Percentiles rank a stretch among this genome's conserved stretches.
These are phyloP conservation scores for Sebastes flavidus DNA, from an alignment of 2,797 vertebrate species.

Conservation along the genomic window DNA sequence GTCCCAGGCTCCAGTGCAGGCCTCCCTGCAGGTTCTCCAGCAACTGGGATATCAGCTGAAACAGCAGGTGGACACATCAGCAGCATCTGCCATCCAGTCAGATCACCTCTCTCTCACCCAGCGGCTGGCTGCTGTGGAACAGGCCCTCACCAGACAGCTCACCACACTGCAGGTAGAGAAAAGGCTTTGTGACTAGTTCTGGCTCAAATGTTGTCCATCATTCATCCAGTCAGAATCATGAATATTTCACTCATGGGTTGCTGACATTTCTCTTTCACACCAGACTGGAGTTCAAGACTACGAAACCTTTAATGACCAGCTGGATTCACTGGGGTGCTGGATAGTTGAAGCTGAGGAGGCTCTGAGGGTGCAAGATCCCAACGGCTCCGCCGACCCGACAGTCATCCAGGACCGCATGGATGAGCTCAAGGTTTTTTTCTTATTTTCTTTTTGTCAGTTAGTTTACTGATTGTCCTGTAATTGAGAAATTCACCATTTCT, in stretches of 20 bases:
- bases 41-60: constrained; percentile 93
- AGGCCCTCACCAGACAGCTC: constrained; percentile 89
- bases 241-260: background rate
- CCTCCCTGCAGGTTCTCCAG: constrained; percentile 87
- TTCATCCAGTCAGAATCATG: background rate
- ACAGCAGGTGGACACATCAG: constrained; percentile 91
- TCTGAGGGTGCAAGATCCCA: constrained; percentile 88
- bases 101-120: constrained; percentile 89
- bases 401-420: constrained; percentile 92
- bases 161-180: constrained; percentile 86
- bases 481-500: background rate
- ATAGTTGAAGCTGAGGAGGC: constrained; percentile 87
- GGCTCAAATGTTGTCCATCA: background rate
- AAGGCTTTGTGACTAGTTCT: background rate
- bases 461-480: background rate
- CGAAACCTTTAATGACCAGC: constrained; percentile 88
- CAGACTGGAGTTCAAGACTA: constrained; percentile 92
- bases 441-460: background rate
- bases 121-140: constrained; percentile 85
- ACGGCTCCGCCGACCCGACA: constrained; percentile 85
- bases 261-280: constrained; percentile 1
- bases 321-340: constrained; percentile 88
- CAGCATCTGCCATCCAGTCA: constrained; percentile 89
- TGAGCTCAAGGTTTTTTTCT: constrained; percentile 84
- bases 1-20: constrained; percentile 81